phyloP scores from a whole-genome alignment of 2,888 invertebrate species.

The Eumerus sabulonum region DNA sequence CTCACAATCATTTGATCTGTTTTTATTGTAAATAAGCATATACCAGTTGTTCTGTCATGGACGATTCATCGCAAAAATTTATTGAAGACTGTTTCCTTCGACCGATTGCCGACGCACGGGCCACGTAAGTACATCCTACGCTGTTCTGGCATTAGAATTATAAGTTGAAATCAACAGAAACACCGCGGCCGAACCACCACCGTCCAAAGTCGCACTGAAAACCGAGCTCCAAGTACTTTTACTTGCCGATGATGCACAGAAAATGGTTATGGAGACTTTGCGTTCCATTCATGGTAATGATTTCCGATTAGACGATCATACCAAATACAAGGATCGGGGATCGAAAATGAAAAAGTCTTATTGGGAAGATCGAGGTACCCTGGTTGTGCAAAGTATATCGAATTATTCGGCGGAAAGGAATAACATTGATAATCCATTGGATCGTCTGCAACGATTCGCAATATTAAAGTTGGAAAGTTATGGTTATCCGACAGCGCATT shows the following conservation, averaged over 20 bases:
- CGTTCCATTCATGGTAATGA: slow-evolving; percentile 87
- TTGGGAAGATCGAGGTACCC: slow-evolving; percentile 88
- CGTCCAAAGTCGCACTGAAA: slow-evolving; percentile 82
- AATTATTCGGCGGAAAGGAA: slow-evolving; percentile 83
- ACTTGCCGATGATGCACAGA: slow-evolving; percentile 85
- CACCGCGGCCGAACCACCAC: slow-evolving; percentile 77
- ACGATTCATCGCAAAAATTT: slow-evolving; percentile 81
- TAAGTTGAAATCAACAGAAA: slow-evolving; percentile 71
- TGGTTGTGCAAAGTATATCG: slow-evolving; percentile 82
- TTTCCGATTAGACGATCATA: slow-evolving; percentile 81
- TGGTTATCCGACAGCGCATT: slow-evolving; percentile 87
- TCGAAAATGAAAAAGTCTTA: slow-evolving; percentile 85
- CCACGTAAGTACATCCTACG: slow-evolving; percentile 76
- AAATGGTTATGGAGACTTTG: slow-evolving; percentile 86
- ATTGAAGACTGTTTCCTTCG: slow-evolving; percentile 84
- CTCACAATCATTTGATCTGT: not conserved
- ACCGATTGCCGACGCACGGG: slow-evolving; percentile 82
- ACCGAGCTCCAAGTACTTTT: slow-evolving; percentile 88
- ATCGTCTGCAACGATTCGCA: slow-evolving; percentile 85
- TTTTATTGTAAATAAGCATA: not conserved
- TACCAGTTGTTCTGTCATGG: slow-evolving; percentile 78
- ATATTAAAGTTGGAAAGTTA: slow-evolving; percentile 86
- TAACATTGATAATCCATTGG: slow-evolving; percentile 80
- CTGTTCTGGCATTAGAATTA: slow-evolving; percentile 1
- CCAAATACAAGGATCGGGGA: slow-evolving; percentile 84